phyloP scores from a whole-genome alignment of 1,140 invertebrate species.

The Panagrolaimus sp. region DNA sequence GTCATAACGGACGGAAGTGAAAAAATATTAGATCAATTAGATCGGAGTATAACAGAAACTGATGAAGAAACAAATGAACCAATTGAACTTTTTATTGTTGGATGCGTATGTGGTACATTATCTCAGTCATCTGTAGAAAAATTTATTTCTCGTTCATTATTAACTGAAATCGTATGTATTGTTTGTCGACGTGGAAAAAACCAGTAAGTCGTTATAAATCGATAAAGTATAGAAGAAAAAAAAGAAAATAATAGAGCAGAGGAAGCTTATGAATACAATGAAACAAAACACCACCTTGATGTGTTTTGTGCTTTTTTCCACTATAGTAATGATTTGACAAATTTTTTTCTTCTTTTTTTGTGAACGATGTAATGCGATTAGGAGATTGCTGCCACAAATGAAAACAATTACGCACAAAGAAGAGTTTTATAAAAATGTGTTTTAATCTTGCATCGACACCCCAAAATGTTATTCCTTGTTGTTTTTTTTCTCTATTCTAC shows the following conservation, averaged over 20 bases:
- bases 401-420: no score
- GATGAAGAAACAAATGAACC: not conserved
- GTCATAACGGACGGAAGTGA: not conserved
- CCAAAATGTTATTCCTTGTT: no score
- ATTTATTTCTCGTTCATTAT: not conserved
- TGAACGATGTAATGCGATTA: no score
- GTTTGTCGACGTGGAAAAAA: not conserved
- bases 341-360: no score
- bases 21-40: not conserved
- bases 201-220: not conserved
- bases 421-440: no score
- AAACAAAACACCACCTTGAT: not conserved
- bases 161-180: constrained; percentile 8
- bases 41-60: not conserved
- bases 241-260: no score
- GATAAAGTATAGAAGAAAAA: no score
- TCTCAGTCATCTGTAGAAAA: not conserved
- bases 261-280: no score
- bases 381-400: no score
- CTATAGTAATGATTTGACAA: not conserved
- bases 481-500: no score
- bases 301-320: not conserved
- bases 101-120: not conserved
- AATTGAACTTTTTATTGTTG: not conserved
- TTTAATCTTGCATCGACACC: no score